These are phyloP conservation scores for Lordiphosa mommai DNA, from an alignment of 1,140 invertebrate genomes.

Conservation along the genomic window DNA sequence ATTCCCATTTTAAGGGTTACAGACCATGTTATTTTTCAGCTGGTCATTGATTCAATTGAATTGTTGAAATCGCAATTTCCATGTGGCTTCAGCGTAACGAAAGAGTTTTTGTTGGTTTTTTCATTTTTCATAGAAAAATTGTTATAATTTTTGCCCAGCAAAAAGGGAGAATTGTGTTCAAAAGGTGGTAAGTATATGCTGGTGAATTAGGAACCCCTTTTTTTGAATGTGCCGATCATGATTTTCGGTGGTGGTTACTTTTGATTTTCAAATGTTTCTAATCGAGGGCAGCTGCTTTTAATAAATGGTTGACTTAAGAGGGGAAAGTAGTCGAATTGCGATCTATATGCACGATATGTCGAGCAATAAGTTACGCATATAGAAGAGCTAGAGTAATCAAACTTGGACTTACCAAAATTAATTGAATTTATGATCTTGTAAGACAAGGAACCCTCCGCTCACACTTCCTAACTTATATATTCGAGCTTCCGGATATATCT, in stretches of 20 bases:
- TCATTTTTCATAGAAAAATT: conserved; percentile 38
- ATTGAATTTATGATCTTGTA: no score
- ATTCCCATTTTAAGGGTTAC: conserved; percentile 45
- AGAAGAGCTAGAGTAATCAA: no score
- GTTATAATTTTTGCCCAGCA: conserved; percentile 30
- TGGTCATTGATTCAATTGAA: conserved; percentile 52
- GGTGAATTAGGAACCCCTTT: conserved; percentile 44
- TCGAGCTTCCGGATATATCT: no score
- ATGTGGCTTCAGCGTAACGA: conserved; percentile 36
- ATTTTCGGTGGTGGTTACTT: conserved; percentile 14
- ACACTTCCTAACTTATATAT: no score
- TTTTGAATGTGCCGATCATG: conserved; percentile 1
- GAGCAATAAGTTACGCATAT: no score
- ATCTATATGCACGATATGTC: no score
- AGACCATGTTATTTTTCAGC: conserved; percentile 48
- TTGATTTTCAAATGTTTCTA: conserved; percentile 25
- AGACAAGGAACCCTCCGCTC: no score
- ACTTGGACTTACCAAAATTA: no score
- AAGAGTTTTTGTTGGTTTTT: conserved; percentile 18
- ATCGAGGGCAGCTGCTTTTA: conserved; percentile 19
- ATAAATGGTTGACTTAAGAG: no score
- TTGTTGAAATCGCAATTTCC: conserved; percentile 38
- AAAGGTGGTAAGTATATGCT: conserved; percentile 37
- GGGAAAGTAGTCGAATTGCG: no score
- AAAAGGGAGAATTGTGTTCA: conserved; percentile 18